A percentile compares a stretch with the other conserved stretches of the same genome.
Conservation (phyloP, 2,113 vertebrate species). For the Syrrhaptes paradoxus region DNA sequence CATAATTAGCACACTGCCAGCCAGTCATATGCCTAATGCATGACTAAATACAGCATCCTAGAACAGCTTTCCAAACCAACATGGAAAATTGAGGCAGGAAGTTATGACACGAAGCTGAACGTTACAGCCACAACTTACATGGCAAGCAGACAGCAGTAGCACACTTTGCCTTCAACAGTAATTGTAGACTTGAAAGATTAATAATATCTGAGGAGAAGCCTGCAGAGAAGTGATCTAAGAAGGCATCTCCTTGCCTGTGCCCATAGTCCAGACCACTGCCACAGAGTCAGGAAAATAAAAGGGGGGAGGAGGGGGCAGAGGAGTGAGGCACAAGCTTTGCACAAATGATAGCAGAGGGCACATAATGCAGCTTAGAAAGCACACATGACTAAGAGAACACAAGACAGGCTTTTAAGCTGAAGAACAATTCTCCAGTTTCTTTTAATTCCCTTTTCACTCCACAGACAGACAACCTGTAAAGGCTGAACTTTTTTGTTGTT, state of each 20-base stretch:
- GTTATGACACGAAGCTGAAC: not conserved
- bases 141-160: not conserved
- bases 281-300: not conserved
- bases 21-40: not conserved
- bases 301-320: not conserved
- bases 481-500: not conserved
- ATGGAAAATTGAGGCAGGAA: slow-evolving; percentile 46
- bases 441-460: not conserved
- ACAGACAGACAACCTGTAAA: not conserved
- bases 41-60: not conserved
- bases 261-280: not conserved
- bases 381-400: not conserved
- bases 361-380: not conserved
- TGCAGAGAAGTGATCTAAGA: not conserved
- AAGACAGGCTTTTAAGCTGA: not conserved
- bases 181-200: slow-evolving; percentile 21
- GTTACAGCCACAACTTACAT: not conserved
- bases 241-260: not conserved
- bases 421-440: not conserved
- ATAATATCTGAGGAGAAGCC: not conserved
- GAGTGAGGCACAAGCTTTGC: not conserved
- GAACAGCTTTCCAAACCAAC: slow-evolving; percentile 36
- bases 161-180: not conserved
- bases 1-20: not conserved
- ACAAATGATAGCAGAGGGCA: not conserved